These are phyloP conservation scores for Xestobium rufovillosum DNA, from an alignment of 2,888 invertebrate genomes.

Conservation along the genomic window DNA sequence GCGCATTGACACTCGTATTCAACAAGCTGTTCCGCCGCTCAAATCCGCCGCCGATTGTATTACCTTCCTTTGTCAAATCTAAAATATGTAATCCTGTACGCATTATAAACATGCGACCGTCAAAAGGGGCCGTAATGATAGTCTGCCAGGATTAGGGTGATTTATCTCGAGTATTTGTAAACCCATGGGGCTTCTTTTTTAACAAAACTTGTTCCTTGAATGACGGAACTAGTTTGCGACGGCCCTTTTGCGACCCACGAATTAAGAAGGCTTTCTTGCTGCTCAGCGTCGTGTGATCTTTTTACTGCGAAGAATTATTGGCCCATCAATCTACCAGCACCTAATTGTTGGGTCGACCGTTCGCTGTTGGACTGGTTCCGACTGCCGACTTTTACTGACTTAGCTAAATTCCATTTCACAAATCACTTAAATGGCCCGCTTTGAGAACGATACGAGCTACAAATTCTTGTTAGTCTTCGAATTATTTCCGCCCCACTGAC, in stretches of 20 bases:
- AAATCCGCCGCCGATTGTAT: conserved; percentile 30
- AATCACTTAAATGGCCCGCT: conserved; percentile 14
- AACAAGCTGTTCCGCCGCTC: conserved; percentile 36
- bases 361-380: conserved; percentile 8
- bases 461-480: neutral
- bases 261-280: too few relatives aligned
- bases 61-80: conserved; percentile 34
- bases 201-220: conserved; percentile 21
- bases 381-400: conserved; percentile 14
- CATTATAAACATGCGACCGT: conserved; percentile 37
- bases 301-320: conserved; percentile 23
- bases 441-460: neutral
- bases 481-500: too few relatives aligned
- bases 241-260: too few relatives aligned
- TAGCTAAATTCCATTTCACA: conserved; percentile 13
- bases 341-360: conserved; percentile 35
- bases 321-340: conserved; percentile 36
- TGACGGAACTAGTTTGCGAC: neutral
- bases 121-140: conserved; percentile 33
- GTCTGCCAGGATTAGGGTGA: conserved; percentile 37
- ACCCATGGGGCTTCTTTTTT: conserved; percentile 25
- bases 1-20: conserved; percentile 39
- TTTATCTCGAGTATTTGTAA: conserved; percentile 42
- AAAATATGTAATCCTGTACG: conserved; percentile 40
- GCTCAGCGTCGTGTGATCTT: conserved; percentile 18